These are phyloP conservation scores for Saimiri boliviensis DNA, from an alignment of 2,113 vertebrate genomes.

Conservation along the genomic window DNA sequence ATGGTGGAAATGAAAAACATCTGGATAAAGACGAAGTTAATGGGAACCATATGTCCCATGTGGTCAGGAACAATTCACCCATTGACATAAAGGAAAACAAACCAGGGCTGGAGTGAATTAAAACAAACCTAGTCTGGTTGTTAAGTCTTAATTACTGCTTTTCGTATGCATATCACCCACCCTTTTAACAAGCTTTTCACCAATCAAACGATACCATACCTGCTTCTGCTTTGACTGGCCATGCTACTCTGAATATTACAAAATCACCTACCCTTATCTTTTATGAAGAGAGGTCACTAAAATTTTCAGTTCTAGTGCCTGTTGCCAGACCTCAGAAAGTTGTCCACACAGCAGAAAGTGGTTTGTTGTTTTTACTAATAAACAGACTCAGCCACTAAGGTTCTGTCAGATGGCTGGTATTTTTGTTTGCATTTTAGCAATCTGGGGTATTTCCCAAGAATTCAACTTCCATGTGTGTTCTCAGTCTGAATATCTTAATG, in stretches of 20 bases:
- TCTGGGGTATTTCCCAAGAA: background rate
- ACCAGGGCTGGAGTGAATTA: background rate
- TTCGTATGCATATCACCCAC: background rate
- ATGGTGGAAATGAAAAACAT: constrained; percentile 73
- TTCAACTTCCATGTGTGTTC: background rate
- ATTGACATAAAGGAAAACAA: constrained; percentile 36
- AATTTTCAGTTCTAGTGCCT: background rate
- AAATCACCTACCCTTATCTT: background rate
- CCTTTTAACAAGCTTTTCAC: background rate
- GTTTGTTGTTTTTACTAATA: background rate
- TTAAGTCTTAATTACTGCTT: background rate
- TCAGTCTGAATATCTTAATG: background rate
- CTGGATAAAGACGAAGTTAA: constrained; percentile 68
- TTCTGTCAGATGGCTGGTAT: background rate
- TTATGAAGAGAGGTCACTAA: background rate
- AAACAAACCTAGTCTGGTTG: constrained; percentile 19
- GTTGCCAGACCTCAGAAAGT: background rate
- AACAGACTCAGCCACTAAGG: background rate
- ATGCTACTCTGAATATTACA: background rate
- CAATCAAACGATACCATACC: background rate
- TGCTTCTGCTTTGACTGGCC: background rate
- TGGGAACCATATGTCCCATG: constrained; percentile 53
- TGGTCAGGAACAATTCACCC: background rate
- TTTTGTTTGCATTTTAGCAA: background rate
- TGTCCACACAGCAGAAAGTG: background rate